Conservation (phyloP, 2,888 invertebrate genomes). For the Bombylius major region DNA sequence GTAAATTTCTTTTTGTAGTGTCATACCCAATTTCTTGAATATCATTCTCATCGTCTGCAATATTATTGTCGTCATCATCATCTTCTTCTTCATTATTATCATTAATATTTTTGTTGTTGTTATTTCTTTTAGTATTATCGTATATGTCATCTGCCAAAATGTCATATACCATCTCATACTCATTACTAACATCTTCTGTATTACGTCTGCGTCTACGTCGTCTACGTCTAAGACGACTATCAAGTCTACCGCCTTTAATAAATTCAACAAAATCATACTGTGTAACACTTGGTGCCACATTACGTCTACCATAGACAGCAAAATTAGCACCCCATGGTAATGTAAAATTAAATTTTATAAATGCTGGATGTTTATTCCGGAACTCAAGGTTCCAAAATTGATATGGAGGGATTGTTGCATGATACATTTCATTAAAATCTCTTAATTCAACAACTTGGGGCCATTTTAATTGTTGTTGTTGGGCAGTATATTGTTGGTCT, state of each 20-base stretch:
- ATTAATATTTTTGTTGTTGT: constrained; percentile 2
- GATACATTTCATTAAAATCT: constrained; percentile 72
- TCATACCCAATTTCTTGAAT: constrained; percentile 27
- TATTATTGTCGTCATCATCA: constrained; percentile 18
- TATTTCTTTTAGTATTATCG: constrained; percentile 5
- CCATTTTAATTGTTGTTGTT: constrained; percentile 58
- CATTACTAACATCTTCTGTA: constrained; percentile 10
- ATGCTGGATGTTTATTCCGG: constrained; percentile 79
- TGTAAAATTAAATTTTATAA: constrained; percentile 78
- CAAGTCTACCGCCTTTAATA: constrained; percentile 72
- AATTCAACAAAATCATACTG: constrained; percentile 96
- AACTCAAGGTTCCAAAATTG: constrained; percentile 92
- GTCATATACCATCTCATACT: constrained; percentile 22
- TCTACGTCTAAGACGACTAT: constrained; percentile 55
- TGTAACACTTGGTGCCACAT: constrained; percentile 91
- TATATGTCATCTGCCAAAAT: constrained; percentile 14
- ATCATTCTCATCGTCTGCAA: constrained; percentile 27
- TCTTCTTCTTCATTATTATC: neutral
- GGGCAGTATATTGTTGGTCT: constrained; percentile 40
- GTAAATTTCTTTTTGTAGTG: constrained; percentile 8
- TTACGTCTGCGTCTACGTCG: constrained; percentile 19
- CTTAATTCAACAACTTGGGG: constrained; percentile 70
- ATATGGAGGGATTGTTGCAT: constrained; percentile 76
- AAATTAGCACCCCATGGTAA: constrained; percentile 88
- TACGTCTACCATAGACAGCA: constrained; percentile 88